phyloP scores from a whole-genome alignment of 2,888 invertebrate genomes.

The Metallyticus violacea region DNA sequence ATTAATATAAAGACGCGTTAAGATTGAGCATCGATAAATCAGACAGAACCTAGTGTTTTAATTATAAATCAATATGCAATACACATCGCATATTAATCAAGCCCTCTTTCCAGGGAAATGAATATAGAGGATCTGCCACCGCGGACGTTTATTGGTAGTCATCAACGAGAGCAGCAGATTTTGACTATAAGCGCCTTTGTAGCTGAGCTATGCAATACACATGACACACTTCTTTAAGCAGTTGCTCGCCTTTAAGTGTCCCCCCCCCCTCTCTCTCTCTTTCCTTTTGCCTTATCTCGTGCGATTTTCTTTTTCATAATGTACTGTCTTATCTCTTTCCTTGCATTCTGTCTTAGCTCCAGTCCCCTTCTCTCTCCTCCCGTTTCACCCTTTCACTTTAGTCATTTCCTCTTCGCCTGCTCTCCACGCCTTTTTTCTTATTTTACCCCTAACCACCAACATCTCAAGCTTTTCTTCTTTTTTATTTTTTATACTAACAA shows the following conservation, averaged over 20 bases:
- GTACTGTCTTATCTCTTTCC: neutral
- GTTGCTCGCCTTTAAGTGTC: neutral
- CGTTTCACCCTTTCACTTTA: neutral
- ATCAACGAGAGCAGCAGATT: no score
- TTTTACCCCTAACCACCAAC: no score
- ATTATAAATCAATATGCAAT: neutral
- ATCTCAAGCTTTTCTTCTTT: neutral
- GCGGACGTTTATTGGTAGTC: no score
- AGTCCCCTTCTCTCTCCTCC: no score
- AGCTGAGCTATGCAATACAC: no score
- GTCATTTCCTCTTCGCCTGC: neutral
- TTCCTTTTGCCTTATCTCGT: neutral
- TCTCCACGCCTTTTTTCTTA: no score
- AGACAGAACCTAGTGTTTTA: neutral
- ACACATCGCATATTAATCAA: neutral
- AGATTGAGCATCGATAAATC: neutral
- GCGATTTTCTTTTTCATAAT: neutral
- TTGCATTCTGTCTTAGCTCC: neutral
- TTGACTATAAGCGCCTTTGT: no score
- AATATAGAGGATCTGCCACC: neutral
- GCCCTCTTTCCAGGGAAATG: neutral
- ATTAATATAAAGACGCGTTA: neutral
- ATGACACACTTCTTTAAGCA: no score
- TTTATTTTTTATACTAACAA: neutral
- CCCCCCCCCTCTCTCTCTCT: no score